Conservation (phyloP, 2,797 vertebrate genomes). For the Loriculus beryllinus region DNA sequence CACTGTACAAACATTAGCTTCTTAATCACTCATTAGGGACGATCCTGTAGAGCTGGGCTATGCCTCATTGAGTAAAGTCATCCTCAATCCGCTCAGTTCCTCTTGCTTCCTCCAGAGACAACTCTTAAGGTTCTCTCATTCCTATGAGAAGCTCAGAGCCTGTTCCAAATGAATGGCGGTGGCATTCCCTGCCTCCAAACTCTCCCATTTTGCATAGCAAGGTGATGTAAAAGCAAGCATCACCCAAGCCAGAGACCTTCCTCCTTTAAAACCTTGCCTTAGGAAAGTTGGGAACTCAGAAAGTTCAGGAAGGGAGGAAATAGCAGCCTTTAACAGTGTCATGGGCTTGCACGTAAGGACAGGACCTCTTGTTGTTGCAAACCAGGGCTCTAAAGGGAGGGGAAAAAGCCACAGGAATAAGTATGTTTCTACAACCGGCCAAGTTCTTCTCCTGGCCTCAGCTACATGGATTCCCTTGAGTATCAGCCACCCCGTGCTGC, state of each 20-base stretch:
- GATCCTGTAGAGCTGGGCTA: constrained; percentile 19
- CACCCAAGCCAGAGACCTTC: not conserved
- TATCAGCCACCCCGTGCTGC: not conserved
- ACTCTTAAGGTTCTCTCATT: not conserved
- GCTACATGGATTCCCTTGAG: not conserved
- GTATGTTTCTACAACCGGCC: not conserved
- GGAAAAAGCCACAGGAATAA: not conserved
- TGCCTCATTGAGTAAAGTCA: constrained; percentile 66
- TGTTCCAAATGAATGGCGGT: fast-evolving
- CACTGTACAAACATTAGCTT: constrained; percentile 56
- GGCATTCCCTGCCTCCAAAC: not conserved
- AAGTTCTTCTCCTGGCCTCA: not conserved
- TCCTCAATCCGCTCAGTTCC: constrained; percentile 26
- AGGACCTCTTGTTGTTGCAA: not conserved
- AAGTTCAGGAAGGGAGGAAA: not conserved
- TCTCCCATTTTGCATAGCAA: fast-evolving
- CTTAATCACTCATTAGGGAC: constrained; percentile 57
- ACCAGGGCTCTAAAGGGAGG: not conserved
- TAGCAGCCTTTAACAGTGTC: fast-evolving
- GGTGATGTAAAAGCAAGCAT: not conserved
- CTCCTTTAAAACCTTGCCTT: not conserved
- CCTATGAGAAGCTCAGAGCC: not conserved
- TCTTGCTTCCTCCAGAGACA: constrained; percentile 22
- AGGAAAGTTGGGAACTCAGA: not conserved
- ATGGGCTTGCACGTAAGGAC: not conserved